Conservation (phyloP, 2,113 vertebrate genomes). For the Chloropsis cyanopogon region DNA sequence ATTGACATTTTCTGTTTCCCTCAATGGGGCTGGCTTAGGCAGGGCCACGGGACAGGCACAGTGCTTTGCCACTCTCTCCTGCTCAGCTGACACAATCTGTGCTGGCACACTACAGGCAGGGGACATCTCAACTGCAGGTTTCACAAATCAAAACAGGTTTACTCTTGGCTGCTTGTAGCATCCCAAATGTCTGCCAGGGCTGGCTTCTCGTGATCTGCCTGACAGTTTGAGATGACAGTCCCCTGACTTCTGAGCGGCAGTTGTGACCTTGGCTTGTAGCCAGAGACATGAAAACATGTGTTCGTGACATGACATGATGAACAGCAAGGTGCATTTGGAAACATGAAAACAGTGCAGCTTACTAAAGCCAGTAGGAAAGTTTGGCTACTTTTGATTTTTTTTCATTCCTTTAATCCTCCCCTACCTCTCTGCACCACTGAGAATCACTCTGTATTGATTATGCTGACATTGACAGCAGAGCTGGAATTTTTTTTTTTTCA, state of each 20-base stretch:
- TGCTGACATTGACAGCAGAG: constrained; percentile 66
- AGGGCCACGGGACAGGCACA: neutral
- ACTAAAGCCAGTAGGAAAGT: constrained; percentile 39
- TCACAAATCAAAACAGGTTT: neutral
- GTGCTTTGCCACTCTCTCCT: neutral
- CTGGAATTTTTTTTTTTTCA: constrained; percentile 32
- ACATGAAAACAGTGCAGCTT: neutral
- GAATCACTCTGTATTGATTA: constrained; percentile 61
- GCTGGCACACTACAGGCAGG: neutral
- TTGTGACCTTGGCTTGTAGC: neutral
- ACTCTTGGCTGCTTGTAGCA: neutral
- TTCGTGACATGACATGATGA: neutral
- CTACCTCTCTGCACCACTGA: constrained; percentile 16
- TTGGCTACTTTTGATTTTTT: constrained; percentile 42
- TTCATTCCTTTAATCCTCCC: constrained; percentile 34
- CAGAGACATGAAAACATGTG: neutral
- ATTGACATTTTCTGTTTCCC: neutral
- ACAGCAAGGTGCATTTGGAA: neutral
- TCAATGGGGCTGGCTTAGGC: neutral
- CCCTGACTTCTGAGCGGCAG: neutral
- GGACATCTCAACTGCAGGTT: neutral
- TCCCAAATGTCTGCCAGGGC: neutral
- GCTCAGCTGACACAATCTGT: neutral
- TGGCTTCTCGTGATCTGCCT: neutral
- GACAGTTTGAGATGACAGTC: neutral